Base-by-base conservation (phyloP, 1,140 invertebrate genomes). In the Piezodorus guildinii region DNA sequence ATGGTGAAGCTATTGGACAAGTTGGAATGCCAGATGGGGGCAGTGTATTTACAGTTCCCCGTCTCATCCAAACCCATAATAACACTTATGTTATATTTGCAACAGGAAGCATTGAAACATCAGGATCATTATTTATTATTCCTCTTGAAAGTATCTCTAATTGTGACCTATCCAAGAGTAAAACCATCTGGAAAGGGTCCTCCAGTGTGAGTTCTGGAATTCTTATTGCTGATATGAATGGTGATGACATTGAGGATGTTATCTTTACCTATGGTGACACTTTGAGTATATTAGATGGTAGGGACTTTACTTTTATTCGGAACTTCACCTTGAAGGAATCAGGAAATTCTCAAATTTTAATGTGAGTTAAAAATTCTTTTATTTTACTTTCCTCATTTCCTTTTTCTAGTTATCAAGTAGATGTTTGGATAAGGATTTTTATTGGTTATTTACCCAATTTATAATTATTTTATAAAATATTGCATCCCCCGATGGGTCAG, bases 161-260 rank as follows among this genome's bases (percentile, higher is more conserved):
- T 49, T 52, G 44, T 49, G 25, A 52, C 19, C 25, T 45, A 19
- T 15, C 17, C 12, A 65, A 63, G 45, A 17, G 45, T 16, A 46
- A 9, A 15, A 63, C 44, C 15, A 51, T 66, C 23, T 66, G 65
- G 65, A 51, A 51, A 16, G 61, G 62, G 1, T 15, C n/a, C 1
- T 14, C 16, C 8, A 54, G 65, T 15, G 72, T 83, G 3, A 74
- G 81, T 46, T 73, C 81, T n/a, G 79, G 87, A 3, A 85, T 88
- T 6, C 82, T 89, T 43, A 70, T 93, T 2, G 79, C 82, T 5
- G 90, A 92, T 72, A 76, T 92, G 44, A 91, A 82, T 63, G 79
- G 77, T 9, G 90, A 93, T 74, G 78, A 80, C 9, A 75, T 83
- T 1, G 78, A 82, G 58, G 90, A 93, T 71, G 86, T 92, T 63